Evolutionary conservation across 1,140 invertebrate genomes (phyloP).

Genomic region (Yoshiicerus persimilis): DNA sequence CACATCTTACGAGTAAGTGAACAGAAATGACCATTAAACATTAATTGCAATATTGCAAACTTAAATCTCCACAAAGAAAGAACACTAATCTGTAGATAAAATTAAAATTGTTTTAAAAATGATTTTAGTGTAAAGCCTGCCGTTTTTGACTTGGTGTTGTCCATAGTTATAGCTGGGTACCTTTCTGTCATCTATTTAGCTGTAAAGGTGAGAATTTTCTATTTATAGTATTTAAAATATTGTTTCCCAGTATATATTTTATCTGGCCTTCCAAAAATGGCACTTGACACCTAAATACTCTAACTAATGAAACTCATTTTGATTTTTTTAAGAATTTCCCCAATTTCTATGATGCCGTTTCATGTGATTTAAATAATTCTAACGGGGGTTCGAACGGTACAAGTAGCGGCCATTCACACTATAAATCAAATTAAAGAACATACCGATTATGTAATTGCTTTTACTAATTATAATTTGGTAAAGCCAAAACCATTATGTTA

Average conservation of each 20-base stretch:
- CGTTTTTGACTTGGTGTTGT: conserved; percentile 93
- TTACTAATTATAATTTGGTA: no score
- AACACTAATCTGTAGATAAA: background rate
- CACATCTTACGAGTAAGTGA: conserved; percentile 80
- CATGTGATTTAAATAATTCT: background rate
- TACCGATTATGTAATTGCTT: no score
- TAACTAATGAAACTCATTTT: background rate
- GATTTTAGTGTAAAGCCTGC: conserved; percentile 86
- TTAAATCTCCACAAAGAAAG: conserved; percentile 39
- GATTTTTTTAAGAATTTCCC: background rate
- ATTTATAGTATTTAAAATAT: background rate
- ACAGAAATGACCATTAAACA: background rate
- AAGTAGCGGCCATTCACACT: background rate
- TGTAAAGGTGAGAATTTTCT: conserved; percentile 62
- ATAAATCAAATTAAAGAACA: background rate
- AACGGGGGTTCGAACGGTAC: background rate
- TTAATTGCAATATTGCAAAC: background rate
- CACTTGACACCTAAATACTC: no score
- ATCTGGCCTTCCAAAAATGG: no score
- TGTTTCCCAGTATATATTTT: no score
- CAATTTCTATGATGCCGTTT: background rate
- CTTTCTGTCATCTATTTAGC: conserved; percentile 77
- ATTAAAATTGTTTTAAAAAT: conserved; percentile 9
- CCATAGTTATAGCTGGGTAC: conserved; percentile 79
- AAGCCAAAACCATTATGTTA: background rate